These are phyloP conservation scores for Frankliniella fusca DNA, from an alignment of 2,888 invertebrate genomes.

Conservation along the genomic window DNA sequence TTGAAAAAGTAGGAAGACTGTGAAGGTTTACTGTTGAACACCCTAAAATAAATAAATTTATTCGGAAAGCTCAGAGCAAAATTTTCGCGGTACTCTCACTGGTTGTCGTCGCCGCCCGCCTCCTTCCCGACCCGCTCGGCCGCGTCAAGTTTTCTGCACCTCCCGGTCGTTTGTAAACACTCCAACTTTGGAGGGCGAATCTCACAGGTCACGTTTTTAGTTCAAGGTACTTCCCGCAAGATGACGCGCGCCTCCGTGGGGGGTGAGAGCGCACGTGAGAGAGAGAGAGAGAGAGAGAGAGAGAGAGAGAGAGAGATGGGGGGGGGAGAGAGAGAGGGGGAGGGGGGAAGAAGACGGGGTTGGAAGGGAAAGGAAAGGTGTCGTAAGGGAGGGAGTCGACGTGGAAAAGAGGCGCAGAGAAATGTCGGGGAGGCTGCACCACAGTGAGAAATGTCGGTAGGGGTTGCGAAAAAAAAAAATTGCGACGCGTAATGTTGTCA, in stretches of 20 bases:
- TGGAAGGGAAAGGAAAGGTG: not conserved
- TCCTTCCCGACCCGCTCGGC: not conserved
- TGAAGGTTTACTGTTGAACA: too few relatives aligned
- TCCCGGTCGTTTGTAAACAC: slow-evolving; percentile 26
- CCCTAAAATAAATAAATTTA: too few relatives aligned
- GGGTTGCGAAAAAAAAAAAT: too few relatives aligned
- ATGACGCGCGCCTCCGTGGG: not conserved
- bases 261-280: not conserved
- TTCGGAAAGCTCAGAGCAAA: too few relatives aligned
- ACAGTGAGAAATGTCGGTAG: too few relatives aligned
- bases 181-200: slow-evolving; percentile 7
- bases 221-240: slow-evolving; percentile 24
- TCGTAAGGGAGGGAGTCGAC: not conserved
- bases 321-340: not conserved
- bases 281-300: not conserved
- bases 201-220: slow-evolving; percentile 24
- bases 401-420: slow-evolving; percentile 31
- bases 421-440: too few relatives aligned
- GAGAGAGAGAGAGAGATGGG: slow-evolving; percentile 29
- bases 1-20: too few relatives aligned
- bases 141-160: slow-evolving; percentile 19
- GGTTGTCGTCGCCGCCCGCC: not conserved
- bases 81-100: too few relatives aligned
- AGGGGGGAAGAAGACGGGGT: not conserved
- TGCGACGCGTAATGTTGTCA: too few relatives aligned